Base-by-base conservation (phyloP, 2,113 vertebrate species). In the Malurus elegans region DNA sequence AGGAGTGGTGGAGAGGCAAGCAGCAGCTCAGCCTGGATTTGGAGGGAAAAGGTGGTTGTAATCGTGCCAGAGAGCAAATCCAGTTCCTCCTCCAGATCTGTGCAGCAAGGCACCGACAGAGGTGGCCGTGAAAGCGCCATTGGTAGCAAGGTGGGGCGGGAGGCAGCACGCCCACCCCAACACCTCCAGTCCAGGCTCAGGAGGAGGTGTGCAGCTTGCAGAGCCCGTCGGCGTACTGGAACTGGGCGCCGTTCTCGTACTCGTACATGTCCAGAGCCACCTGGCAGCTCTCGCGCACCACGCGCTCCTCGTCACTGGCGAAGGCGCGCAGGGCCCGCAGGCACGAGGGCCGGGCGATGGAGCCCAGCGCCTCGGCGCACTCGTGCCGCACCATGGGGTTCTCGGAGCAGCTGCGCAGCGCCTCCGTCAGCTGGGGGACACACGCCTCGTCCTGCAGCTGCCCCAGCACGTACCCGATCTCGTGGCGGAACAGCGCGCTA, bases 321-420 rank as follows among this genome's bases (percentile, higher is more conserved):
- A 98, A 98, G 5, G 79, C 93, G 6, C 97, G 98, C 94, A 99
- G 97, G 31, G 98, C 95, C 1, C 92, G 85, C 93, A 99, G 95
- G 96, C 99, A 99, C n/a, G 98, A 88, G 5, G 98, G 98, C 69
- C n/a, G 97, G 34, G 99, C 99, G 6, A 99, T 99, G 93, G 99
- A 97, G 15, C 99, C 99, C 70, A 99, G 98, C 4, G 99, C 99
- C 96, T 99, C 99, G 0, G 99, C 99, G 0, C 99, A 99, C 92
- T 99, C 99, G 2, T 99, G 99, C 3, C 99, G 98, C 75, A 99
- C 99, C 99, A 99, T 99, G 96, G 99, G 97, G 96, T 34, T 99
- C 97, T 99, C 99, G 0, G 92, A 5, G 1, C 8, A 18, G 26
- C 70, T 93, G 65, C 97, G 79, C 97, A 99, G 97, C 0, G 96